Percentiles rank a stretch among this genome's conserved stretches.
phyloP scores from a whole-genome alignment of 2,113 vertebrate species.

The Phalacrocorax aristotelis region DNA sequence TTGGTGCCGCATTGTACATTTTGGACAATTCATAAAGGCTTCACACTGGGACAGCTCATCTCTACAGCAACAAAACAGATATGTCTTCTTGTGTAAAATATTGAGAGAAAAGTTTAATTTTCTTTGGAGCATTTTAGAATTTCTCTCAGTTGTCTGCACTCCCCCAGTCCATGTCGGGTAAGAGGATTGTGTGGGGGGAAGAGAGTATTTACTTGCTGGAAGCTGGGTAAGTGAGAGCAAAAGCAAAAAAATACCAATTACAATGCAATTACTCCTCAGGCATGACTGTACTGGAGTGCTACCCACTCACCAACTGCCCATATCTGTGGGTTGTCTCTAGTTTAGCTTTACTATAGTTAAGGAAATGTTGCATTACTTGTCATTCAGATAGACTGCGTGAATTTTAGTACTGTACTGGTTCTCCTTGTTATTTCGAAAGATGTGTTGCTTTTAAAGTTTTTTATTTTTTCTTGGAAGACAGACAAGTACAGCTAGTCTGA shows the following conservation, averaged over 20 bases:
- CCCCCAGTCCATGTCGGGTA: not conserved
- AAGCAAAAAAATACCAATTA: conserved; percentile 22
- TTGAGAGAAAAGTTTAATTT: not conserved
- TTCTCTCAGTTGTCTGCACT: not conserved
- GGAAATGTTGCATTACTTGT: not conserved
- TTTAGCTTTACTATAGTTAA: conserved; percentile 10
- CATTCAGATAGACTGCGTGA: not conserved
- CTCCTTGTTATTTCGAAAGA: conserved; percentile 5
- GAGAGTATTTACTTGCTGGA: not conserved
- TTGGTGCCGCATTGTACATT: not conserved
- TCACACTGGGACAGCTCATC: not conserved
- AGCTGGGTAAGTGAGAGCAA: not conserved
- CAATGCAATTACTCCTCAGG: conserved; percentile 25
- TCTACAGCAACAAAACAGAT: not conserved
- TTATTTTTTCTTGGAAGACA: not conserved
- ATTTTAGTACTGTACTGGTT: not conserved
- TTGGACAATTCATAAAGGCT: not conserved
- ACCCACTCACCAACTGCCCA: conserved; percentile 60
- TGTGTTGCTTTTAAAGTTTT: not conserved
- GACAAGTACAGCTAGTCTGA: not conserved
- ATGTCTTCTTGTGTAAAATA: not conserved
- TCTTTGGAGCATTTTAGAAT: not conserved
- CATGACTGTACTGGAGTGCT: conserved; percentile 13
- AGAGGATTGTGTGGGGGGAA: not conserved
- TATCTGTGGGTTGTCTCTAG: conserved; percentile 6